phyloP scores from a whole-genome alignment of 2,797 vertebrate genomes.

The Epinephelus awoara region DNA sequence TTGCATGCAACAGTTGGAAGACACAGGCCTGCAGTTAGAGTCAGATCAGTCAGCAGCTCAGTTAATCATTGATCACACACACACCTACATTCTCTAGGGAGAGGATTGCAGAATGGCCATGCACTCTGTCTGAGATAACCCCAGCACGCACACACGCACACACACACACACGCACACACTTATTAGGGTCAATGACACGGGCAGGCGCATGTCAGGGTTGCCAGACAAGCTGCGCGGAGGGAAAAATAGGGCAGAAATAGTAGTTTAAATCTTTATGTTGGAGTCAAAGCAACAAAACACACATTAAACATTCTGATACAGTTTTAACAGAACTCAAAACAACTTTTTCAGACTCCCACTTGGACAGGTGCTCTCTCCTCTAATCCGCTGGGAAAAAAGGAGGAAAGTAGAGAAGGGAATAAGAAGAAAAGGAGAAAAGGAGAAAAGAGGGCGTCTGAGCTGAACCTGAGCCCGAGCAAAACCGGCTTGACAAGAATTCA shows the following conservation, averaged over 20 bases:
- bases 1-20: conserved; percentile 11
- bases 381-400: background rate
- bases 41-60: conserved; percentile 35
- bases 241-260: background rate
- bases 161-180: background rate
- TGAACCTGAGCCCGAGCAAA: conserved; percentile 67
- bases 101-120: conserved; percentile 15
- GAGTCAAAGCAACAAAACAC: background rate
- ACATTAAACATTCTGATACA: background rate
- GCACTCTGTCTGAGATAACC: conserved; percentile 13
- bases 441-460: conserved; percentile 19
- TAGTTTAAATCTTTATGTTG: too few relatives aligned
- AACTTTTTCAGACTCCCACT: background rate
- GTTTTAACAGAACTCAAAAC: background rate
- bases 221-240: conserved; percentile 30
- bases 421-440: background rate
- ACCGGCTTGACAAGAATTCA: conserved; percentile 80
- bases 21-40: conserved; percentile 28
- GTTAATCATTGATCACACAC: conserved; percentile 76
- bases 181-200: conserved; percentile 35
- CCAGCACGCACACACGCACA: conserved; percentile 15
- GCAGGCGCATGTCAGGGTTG: conserved; percentile 32
- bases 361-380: conserved; percentile 58
- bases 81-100: conserved; percentile 12
- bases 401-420: background rate